These are phyloP conservation scores for Steinernema carpocapsae DNA, from an alignment of 2,888 invertebrate species.

Conservation along the genomic window DNA sequence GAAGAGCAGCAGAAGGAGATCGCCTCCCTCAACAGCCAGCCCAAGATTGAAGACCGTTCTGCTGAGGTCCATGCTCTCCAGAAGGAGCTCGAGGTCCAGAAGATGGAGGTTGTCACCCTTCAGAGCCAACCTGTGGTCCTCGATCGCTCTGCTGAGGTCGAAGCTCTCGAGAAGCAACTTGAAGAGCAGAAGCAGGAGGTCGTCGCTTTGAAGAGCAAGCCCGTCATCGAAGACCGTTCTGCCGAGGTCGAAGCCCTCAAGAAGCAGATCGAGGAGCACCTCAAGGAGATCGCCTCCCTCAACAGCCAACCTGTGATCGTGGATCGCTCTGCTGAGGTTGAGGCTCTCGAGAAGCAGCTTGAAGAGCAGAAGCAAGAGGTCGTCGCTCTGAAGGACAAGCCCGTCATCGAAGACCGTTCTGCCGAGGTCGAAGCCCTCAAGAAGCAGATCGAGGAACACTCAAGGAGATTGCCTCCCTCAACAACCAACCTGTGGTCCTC, in stretches of 20 bases:
- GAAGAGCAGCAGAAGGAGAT: neutral
- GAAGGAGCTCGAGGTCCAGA: conserved; percentile 2
- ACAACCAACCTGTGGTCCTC: no score
- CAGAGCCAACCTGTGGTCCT: no score
- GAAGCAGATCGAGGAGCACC: no score
- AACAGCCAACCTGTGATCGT: no score
- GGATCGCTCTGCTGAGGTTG: neutral
- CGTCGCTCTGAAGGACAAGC: neutral
- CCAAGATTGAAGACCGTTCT: neutral
- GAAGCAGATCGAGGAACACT: neutral
- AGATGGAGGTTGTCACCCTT: neutral
- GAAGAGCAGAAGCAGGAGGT: no score
- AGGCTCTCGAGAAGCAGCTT: neutral
- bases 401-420: neutral
- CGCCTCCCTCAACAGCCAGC: neutral
- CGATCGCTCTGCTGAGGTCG: no score
- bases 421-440: neutral
- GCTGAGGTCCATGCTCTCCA: neutral
- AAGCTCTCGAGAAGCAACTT: no score
- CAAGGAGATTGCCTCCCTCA: neutral
- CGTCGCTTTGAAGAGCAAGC: no score
- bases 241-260: no score
- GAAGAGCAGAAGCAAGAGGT: neutral
- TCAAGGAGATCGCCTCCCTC: neutral
- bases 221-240: neutral